These are phyloP conservation scores for Amphibalanus amphitrite DNA, from an alignment of 1,140 invertebrate genomes.

Conservation along the genomic window DNA sequence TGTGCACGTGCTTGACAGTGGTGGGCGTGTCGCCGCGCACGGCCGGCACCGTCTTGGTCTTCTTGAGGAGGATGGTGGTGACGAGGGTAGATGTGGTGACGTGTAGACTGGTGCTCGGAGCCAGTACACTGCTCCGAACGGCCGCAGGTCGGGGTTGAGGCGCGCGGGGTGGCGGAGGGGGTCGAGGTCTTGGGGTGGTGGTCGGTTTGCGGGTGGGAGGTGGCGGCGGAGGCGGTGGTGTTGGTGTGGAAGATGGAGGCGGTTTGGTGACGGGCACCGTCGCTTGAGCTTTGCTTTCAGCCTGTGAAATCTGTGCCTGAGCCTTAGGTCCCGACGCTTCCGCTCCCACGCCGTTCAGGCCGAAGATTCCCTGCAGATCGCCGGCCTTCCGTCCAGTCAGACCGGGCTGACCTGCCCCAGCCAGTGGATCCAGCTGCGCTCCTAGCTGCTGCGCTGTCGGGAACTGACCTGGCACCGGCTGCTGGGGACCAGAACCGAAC, in stretches of 20 bases:
- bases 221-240: not conserved
- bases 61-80: not conserved
- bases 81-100: not conserved
- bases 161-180: not conserved
- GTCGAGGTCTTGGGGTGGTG: not conserved
- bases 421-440: too few species aligned
- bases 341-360: too few species aligned
- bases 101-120: not conserved
- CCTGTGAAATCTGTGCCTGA: too few species aligned
- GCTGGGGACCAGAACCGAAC: too few species aligned
- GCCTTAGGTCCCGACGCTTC: too few species aligned
- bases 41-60: not conserved
- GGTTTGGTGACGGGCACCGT: not conserved
- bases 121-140: not conserved
- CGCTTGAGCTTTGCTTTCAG: not conserved
- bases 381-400: too few species aligned
- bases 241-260: too few species aligned
- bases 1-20: not conserved
- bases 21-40: constrained; percentile 5
- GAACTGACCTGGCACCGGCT: too few species aligned
- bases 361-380: too few species aligned
- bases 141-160: not conserved
- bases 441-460: too few species aligned
- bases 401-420: too few species aligned
- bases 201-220: not conserved